These are phyloP conservation scores for Tachycineta bicolor DNA, from an alignment of 2,113 vertebrate species.

Conservation along the genomic window DNA sequence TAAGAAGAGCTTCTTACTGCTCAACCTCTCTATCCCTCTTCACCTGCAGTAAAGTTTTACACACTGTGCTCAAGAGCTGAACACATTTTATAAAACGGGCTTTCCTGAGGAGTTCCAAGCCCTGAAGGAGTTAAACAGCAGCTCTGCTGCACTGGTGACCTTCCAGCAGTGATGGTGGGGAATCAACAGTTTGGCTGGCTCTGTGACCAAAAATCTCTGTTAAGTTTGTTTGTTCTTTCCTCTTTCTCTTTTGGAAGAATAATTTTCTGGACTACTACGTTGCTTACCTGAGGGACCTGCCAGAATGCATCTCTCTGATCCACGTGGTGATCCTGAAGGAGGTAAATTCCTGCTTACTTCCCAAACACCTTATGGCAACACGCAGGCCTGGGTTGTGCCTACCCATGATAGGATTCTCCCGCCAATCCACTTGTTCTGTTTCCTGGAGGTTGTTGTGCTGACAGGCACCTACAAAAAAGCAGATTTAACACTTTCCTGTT, in stretches of 20 bases:
- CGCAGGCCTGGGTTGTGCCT: not conserved
- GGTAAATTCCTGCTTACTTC: slow-evolving; percentile 53
- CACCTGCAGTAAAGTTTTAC: not conserved
- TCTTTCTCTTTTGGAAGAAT: slow-evolving; percentile 77
- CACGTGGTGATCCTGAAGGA: slow-evolving; percentile 83
- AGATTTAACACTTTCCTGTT: not conserved
- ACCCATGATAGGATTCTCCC: not conserved
- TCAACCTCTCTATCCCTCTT: not conserved
- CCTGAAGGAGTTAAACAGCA: not conserved
- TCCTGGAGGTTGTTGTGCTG: not conserved
- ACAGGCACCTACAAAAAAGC: not conserved
- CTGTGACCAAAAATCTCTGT: not conserved
- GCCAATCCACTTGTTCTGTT: not conserved
- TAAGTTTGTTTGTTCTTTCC: not conserved
- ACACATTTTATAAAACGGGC: not conserved
- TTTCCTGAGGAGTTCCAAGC: not conserved
- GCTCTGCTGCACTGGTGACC: not conserved
- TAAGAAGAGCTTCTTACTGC: not conserved
- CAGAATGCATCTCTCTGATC: slow-evolving; percentile 91
- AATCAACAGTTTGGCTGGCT: not conserved
- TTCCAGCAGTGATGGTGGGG: not conserved
- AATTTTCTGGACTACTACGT: slow-evolving; percentile 95
- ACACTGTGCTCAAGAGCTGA: not conserved
- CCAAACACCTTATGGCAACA: not conserved
- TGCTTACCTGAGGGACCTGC: slow-evolving; percentile 93